Base-by-base conservation (phyloP, 2,888 invertebrate species). In the Caenorhabditis doughertyi region DNA sequence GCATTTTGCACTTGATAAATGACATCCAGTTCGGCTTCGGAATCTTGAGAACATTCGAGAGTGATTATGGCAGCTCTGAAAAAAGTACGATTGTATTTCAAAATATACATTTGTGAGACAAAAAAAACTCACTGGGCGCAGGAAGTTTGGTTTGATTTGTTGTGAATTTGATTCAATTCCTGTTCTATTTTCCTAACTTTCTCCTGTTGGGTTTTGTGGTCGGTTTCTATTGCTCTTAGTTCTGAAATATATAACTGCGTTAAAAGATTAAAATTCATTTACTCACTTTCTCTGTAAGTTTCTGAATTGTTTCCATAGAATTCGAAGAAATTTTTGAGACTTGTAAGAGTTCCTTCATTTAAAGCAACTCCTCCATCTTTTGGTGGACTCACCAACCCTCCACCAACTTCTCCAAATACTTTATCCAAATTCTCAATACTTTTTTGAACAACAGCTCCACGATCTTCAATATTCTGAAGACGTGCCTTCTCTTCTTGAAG, bases 1-100 rank as follows among this genome's bases (percentile, higher is more conserved):
- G 90, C 89, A 23, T 85, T 80, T 47, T 64, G 72, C n/a, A 89
- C 90, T 58, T 86, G 86, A 58, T 89, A 89, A 29, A 70, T 72
- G 11, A 89, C 51, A 35, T 85, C 86, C 55, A 89, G 60, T 35
- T 81, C 80, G 16, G 77, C 77, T 9, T 76, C 71, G 3, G 73
- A 58, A 0, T 74, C 85, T 21, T 77, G 79, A 3, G 42, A 16
- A 27, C 81, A 53, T 58, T 85, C 86, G 39, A 88, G 49, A 9
- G 77, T 62, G 11, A 88, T 81, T 25, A 51, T 80, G 29, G 85
- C 74, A 18, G 68, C 55, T 47, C 88, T 88, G 53, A 49, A 84
- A 60, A 3, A 18, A 47, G n/a, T 18, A 47, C 11, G 16, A 3
- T 13, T 39, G 5, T 3, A 39, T 39, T 39, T 39, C 7, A 8